These are phyloP conservation scores for Lophochroa leadbeateri DNA, from an alignment of 2,113 vertebrate species.

Conservation along the genomic window DNA sequence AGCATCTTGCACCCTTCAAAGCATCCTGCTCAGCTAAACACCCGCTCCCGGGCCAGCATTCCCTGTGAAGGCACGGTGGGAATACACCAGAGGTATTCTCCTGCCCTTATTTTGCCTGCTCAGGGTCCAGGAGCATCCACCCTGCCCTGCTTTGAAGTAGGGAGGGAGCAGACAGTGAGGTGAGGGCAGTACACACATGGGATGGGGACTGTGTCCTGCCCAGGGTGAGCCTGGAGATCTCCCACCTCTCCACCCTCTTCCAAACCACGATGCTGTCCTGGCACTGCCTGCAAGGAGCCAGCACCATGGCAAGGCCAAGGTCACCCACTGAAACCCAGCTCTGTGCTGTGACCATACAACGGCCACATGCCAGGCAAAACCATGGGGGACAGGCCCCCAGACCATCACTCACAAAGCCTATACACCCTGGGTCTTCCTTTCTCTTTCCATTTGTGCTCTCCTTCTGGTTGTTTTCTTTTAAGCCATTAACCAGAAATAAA, in stretches of 20 bases:
- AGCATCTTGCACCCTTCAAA: background rate
- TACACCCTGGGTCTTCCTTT: background rate
- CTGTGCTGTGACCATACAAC: fast-evolving
- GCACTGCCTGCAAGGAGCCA: fast-evolving
- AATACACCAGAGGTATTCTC: background rate
- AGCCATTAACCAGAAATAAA: constrained; percentile 75
- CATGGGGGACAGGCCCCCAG: background rate
- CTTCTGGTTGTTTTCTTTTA: background rate
- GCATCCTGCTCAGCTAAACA: constrained; percentile 2
- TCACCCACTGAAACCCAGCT: background rate
- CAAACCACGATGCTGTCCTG: background rate
- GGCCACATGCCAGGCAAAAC: fast-evolving
- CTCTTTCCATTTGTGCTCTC: background rate
- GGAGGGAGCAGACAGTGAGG: background rate
- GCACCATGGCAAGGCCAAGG: background rate
- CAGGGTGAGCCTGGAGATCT: background rate
- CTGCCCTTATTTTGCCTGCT: background rate
- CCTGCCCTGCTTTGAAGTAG: background rate
- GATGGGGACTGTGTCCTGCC: fast-evolving
- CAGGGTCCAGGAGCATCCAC: background rate
- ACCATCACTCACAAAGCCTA: background rate
- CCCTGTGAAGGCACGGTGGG: background rate
- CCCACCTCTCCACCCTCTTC: background rate
- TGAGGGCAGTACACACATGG: fast-evolving
- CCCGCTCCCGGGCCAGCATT: background rate